Evolutionary conservation across 30 jellyfish, hydroid and myxozoan genomes (phyloP), one percentile per base, ranked within the genome.

Genomic region (Aurelia sp.): DNA sequence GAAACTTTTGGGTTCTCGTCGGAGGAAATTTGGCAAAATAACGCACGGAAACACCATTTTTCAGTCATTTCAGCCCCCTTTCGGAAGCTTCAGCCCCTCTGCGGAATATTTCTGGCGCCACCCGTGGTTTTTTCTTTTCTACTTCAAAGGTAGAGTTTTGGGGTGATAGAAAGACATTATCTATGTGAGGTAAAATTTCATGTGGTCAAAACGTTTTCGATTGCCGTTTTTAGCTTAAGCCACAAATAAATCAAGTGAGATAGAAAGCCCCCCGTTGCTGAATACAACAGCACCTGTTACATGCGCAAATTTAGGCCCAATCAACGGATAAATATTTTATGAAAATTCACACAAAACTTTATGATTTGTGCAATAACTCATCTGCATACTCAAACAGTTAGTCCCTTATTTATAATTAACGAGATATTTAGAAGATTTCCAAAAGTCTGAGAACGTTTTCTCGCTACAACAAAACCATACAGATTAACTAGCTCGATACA

Each of bases 361-460:
- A 44, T 31, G 52, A 10, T 22, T 38, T 81, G 69, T 6, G 91
- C 91, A 3, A 55, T 81, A 60, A 19, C 92, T 69, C 76, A 58
- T 82, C 72, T 59, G 66, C 79, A 55, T 68, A 33, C 72, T 41
- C 92, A 55, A 55, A 70, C 72, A 33, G 86, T 12, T 57, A 47
- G 91, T n/a, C 19, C 11, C 61, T 69, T 35, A 70, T 82, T 16
- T 30, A 82, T 82, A 19, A 82, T 82, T 82, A 31, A 82, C n/a
- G 71, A 59, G 50, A 52, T n/a, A 40, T 60, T 52, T 27, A 57
- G 41, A 67, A 60, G 76, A 64, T 59, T 70, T 60, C 70, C 70
- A 61, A 27, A 40, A 24, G 52, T 63, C n/a, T 20, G 77, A 74
- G 84, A 67, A 67, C 80, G 33, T 48, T 81, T 68, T 52, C 62